Percentiles rank a stretch among this genome's conserved stretches.
phyloP scores from a whole-genome alignment of 2,888 invertebrate genomes.

The Morpho helenor region DNA sequence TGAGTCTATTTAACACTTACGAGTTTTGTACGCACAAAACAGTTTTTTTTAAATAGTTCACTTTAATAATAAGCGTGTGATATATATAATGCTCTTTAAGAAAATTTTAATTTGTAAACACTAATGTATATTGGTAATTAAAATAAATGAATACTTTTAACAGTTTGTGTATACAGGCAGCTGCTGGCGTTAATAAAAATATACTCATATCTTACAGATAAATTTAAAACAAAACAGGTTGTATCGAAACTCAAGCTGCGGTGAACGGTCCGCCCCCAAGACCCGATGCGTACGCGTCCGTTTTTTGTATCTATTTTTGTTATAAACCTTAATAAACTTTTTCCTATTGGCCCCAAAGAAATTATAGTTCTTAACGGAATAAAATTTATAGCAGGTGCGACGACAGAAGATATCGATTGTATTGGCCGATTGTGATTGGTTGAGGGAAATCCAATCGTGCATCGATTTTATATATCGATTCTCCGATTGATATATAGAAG shows the following conservation, averaged over 20 bases:
- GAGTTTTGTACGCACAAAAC: no score
- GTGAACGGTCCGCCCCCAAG: slow-evolving; percentile 60
- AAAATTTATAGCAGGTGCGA: slow-evolving; percentile 74
- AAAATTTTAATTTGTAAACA: no score
- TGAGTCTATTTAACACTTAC: no score
- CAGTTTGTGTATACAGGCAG: slow-evolving; percentile 17
- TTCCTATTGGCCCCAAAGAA: slow-evolving; percentile 72
- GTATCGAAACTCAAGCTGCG: slow-evolving; percentile 52
- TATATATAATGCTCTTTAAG: no score
- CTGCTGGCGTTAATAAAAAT: slow-evolving; percentile 17
- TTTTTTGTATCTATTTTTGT: slow-evolving; percentile 52
- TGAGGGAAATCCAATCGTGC: slow-evolving; percentile 42
- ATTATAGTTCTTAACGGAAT: slow-evolving; percentile 58
- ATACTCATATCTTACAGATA: slow-evolving; percentile 15
- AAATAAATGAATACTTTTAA: neutral
- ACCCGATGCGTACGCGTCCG: slow-evolving; percentile 44
- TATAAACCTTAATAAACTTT: slow-evolving; percentile 62
- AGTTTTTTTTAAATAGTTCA: no score
- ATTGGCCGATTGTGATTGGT: slow-evolving; percentile 52
- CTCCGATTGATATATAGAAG: neutral
- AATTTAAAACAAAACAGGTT: slow-evolving; percentile 61
- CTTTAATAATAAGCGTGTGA: no score
- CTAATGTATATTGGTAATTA: no score
- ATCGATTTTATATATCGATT: slow-evolving; percentile 39
- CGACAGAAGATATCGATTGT: slow-evolving; percentile 48